phyloP scores from a whole-genome alignment of 2,797 vertebrate species.

The Cichlasoma orientale region DNA sequence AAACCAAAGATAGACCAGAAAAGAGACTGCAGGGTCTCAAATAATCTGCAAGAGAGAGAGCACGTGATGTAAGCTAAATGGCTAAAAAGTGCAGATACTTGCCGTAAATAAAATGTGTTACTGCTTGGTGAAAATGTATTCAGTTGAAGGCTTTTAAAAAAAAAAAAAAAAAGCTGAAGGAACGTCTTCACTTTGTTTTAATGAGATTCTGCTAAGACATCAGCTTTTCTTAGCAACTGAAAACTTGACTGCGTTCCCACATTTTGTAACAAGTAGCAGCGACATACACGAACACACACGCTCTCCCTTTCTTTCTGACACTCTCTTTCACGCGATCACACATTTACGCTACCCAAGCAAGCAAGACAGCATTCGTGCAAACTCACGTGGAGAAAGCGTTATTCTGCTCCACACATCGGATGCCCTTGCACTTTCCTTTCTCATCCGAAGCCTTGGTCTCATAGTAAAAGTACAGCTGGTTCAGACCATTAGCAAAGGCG shows the following conservation, averaged over 20 bases:
- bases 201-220: background rate
- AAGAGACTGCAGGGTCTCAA: conserved; percentile 96
- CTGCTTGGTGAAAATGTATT: background rate
- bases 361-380: background rate
- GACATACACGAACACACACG: background rate
- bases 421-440: conserved; percentile 89
- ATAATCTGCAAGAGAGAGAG: conserved; percentile 82
- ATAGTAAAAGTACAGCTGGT: conserved; percentile 98
- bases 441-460: conserved; percentile 83
- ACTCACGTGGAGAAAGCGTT: conserved; percentile 99
- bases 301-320: background rate
- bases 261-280: background rate
- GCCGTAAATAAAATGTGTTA: background rate
- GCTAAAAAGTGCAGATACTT: background rate
- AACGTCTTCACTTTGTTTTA: background rate
- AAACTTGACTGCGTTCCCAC: conserved; percentile 7
- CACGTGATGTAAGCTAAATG: background rate
- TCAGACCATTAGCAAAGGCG: conserved; percentile 96
- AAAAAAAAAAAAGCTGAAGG: background rate
- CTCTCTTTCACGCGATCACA: conserved; percentile 18
- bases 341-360: background rate
- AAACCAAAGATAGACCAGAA: conserved; percentile 99
- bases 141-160: background rate
- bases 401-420: conserved; percentile 95
- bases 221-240: conserved; percentile 19